Evolutionary conservation across 1,140 invertebrate species (phyloP), one percentile per base, ranked within the genome.

Genomic region (Hyles euphorbiae): DNA sequence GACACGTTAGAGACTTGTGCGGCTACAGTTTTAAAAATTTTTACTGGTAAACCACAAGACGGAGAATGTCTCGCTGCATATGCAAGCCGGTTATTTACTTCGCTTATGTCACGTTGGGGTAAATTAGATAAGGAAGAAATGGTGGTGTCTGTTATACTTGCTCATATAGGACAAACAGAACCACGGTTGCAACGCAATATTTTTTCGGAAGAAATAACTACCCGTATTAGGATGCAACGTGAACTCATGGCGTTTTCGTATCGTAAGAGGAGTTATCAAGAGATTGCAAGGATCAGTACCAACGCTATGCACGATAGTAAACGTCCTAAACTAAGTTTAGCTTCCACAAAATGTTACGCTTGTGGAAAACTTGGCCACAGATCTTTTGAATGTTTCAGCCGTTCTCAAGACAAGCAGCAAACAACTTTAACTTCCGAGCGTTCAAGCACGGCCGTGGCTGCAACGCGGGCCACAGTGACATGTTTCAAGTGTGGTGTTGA

Each of bases 1-100:
- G 60, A 60, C 58, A 57, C 49, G 22, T 32, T 59, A 11, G 65
- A 67, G 50, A 67, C 60, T 34, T 32, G 46, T 51, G 60, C 60
- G 46, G 54, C 57, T 3, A 57, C 60, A 5, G 5, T 62, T 10
- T 52, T 62, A 45, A 56, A 65, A 6, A 56, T 53, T 34, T 12
- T 56, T 56, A 53, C 44, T 53, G 34, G 57, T 53, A 61, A 56
- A 53, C 57, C 64, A 2, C 56, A 60, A 49, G 60, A 66, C 40
- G 57, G 60, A 9, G 57, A 66, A 59, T 53, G 60, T 50, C 53
- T 62, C 11, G 52, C 53, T 50, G 53, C 60, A 53, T 66, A 62
- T 57, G 64, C 64, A 44, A 66, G 60, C 11, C 59, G 60, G 48
- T 48, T 66, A 43, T 57, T 61, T 49, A 65, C 56, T 53, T 56